Base-by-base conservation (phyloP, 2,888 invertebrate species). In the Byasa hedistus region DNA sequence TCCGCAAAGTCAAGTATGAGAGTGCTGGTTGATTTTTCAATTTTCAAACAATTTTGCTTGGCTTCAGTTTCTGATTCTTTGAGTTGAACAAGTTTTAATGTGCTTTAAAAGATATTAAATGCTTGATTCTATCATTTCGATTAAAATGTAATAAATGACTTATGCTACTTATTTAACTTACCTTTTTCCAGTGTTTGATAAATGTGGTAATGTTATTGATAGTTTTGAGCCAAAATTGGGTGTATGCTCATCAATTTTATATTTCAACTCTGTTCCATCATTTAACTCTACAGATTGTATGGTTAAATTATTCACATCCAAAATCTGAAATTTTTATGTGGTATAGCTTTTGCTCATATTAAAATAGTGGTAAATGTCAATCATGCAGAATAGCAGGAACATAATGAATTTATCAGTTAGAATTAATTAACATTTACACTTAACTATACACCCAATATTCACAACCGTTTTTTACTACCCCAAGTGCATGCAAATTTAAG, bases 211-310 rank as follows among this genome's bases (percentile, higher is more conserved):
- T 68, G 92, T 89, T 65, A 97, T 92, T n/a, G 94, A 94, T 69
- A 97, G 84, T 85, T 95, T 96, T 4, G 96, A 94, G 17, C 97
- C 97, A 89, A 95, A 96, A 76, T 94, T 94, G 19, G 91, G 88
- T 24, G 95, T 87, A 57, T 93, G 85, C 69, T 94, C 93, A 61
- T 93, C 93, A 21, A 96, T 76, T 58, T 82, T 90, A 82, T 92
- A 96, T 62, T 93, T 85, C 52, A 96, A 83, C 24, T 89, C 80
- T 52, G 92, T 83, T 8, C 93, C 93, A 74, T 92, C 91, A 65
- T 89, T 84, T 72, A 95, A 92, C 72, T 89, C 88, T 58, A 96
- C 92, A 39, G 93, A 92, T 27, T 92, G 85, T 64, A 98, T 94
- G 1, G 85, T 93, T n/a, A 97, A 83, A 73, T 95, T 94, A 71